Evolutionary conservation across 2,888 invertebrate genomes (phyloP).

Genomic region (Sialis fuliginosa): DNA sequence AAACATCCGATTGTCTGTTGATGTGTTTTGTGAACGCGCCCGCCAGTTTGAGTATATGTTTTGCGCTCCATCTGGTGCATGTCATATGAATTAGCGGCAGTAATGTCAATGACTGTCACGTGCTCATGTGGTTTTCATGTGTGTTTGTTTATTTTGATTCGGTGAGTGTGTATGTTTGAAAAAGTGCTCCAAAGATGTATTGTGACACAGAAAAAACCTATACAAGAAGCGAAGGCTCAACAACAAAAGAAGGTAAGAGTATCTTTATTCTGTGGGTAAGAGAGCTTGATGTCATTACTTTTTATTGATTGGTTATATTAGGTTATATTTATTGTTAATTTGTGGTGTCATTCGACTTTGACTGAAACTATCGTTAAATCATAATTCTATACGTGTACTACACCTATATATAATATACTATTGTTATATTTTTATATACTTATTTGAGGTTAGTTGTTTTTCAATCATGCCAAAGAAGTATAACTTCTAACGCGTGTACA

Average conservation of each 20-base stretch:
- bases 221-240: constrained; percentile 52
- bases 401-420: too few relatives aligned
- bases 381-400: too few relatives aligned
- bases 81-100: constrained; percentile 21
- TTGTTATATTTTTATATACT: too few relatives aligned
- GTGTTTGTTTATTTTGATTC: constrained; percentile 33
- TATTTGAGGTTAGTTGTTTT: too few relatives aligned
- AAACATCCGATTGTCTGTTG: neutral
- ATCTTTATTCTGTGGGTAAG: too few relatives aligned
- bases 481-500: too few relatives aligned
- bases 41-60: too few relatives aligned
- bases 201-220: constrained; percentile 58
- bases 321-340: too few relatives aligned
- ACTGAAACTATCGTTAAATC: too few relatives aligned
- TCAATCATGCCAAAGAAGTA: too few relatives aligned
- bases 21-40: neutral
- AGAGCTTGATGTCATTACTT: constrained; percentile 16
- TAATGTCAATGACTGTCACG: constrained; percentile 27
- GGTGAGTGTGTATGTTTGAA: constrained; percentile 28
- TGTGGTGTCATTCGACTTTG: too few relatives aligned
- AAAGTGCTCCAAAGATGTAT: constrained; percentile 31
- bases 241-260: constrained; percentile 52
- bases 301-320: too few relatives aligned
- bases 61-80: constrained; percentile 17
- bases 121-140: constrained; percentile 7